Evolutionary conservation across 2,888 invertebrate genomes (phyloP).

Genomic region (Toxonevra muliebris): DNA sequence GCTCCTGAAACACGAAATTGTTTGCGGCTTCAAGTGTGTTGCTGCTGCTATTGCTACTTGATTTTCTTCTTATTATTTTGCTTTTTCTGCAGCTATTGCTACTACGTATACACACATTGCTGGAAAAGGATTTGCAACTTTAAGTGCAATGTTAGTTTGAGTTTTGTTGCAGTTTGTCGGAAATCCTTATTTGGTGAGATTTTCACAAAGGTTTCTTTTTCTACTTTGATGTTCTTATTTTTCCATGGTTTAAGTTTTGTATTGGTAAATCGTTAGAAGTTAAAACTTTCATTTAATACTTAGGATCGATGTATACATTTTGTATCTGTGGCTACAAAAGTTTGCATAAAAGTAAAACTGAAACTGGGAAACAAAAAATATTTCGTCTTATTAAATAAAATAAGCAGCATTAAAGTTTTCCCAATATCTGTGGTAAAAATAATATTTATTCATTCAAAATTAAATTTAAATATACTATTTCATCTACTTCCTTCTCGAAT

Average conservation of each 20-base stretch:
- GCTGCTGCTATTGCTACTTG: conserved; percentile 7
- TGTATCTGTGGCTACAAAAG: no score
- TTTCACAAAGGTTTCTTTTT: neutral
- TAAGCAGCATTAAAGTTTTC: no score
- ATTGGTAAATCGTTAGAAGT: no score
- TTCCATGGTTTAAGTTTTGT: neutral
- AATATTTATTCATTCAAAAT: no score
- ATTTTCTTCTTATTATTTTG: neutral
- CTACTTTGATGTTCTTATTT: neutral
- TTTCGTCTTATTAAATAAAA: no score
- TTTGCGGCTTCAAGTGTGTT: conserved; percentile 24
- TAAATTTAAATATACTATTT: no score
- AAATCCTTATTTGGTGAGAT: conserved; percentile 27
- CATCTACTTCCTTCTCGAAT: no score
- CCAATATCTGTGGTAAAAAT: no score
- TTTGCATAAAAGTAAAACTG: no score
- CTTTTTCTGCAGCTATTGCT: neutral
- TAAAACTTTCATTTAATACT: no score
- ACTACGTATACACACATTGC: neutral
- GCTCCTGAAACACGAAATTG: conserved; percentile 9
- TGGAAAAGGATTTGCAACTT: neutral
- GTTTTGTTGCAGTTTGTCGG: conserved; percentile 26
- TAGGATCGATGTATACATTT: no score
- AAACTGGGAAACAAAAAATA: no score
- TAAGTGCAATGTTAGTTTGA: neutral